These are phyloP conservation scores for Lepetodrilus schrolli DNA, from an alignment of 2,888 invertebrate species.

Conservation along the genomic window DNA sequence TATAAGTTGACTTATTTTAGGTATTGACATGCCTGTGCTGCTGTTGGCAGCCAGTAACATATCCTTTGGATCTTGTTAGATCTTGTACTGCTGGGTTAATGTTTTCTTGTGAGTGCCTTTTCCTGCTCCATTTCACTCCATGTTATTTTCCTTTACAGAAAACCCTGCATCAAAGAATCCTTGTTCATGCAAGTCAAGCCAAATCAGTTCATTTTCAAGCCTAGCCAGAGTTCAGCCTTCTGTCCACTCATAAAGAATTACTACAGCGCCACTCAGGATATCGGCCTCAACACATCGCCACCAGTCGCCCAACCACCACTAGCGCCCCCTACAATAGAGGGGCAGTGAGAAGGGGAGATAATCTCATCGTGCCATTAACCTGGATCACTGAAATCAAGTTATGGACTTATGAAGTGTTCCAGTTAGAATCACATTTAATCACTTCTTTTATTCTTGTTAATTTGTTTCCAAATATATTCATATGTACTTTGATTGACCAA, in stretches of 20 bases:
- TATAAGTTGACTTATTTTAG: background rate
- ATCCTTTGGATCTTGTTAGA: background rate
- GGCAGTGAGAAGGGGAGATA: constrained; percentile 8
- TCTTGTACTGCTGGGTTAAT: background rate
- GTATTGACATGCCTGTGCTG: too few relatives aligned
- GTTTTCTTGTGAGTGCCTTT: background rate
- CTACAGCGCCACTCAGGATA: constrained; percentile 26
- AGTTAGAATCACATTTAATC: background rate
- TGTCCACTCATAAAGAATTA: constrained; percentile 60
- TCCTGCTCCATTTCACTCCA: too few relatives aligned
- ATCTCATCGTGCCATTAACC: constrained; percentile 22
- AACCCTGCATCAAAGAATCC: constrained; percentile 63
- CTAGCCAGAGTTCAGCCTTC: constrained; percentile 66
- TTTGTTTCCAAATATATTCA: background rate
- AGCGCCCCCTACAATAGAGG: constrained; percentile 34
- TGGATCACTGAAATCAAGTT: background rate
- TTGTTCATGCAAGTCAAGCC: constrained; percentile 62
- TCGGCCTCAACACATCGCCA: constrained; percentile 4
- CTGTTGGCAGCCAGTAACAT: background rate
- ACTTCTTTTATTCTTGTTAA: constrained; percentile 11
- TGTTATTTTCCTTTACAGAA: constrained; percentile 37
- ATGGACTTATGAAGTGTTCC: constrained; percentile 1
- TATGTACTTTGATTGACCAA: background rate
- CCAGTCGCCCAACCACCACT: background rate
- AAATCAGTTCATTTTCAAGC: constrained; percentile 62